Evolutionary conservation across 2,888 invertebrate species (phyloP).

Genomic region (Dione juno): DNA sequence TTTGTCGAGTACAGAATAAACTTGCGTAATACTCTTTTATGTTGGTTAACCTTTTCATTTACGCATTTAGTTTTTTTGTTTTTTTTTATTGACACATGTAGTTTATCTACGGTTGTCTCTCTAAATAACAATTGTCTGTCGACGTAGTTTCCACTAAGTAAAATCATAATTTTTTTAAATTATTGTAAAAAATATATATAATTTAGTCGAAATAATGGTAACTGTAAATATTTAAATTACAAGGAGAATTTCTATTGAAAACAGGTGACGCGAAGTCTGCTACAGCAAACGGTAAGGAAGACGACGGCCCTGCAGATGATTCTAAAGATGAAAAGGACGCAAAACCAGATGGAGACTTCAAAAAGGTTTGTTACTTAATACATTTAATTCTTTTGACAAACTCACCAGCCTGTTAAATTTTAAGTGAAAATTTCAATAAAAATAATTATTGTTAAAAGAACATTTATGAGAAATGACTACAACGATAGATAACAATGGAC

Average conservation of each 20-base stretch:
- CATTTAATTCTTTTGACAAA: not conserved
- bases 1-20: constrained; percentile 11
- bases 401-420: too few species aligned
- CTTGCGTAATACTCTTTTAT: constrained; percentile 30
- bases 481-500: too few species aligned
- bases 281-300: constrained; percentile 76
- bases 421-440: too few species aligned
- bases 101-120: not conserved
- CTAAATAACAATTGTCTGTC: not conserved
- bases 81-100: not conserved
- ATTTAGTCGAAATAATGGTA: not conserved
- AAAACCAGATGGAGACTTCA: constrained; percentile 67
- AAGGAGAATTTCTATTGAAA: constrained; percentile 4
- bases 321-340: constrained; percentile 70
- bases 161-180: too few species aligned
- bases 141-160: not conserved
- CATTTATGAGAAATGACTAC: too few species aligned
- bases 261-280: constrained; percentile 74
- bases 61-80: constrained; percentile 3
- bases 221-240: not conserved
- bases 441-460: too few species aligned
- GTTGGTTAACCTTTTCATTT: constrained; percentile 13
- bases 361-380: constrained; percentile 62
- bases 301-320: constrained; percentile 67
- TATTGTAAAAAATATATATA: not conserved